These are phyloP conservation scores for Otus sunia DNA, from an alignment of 2,113 vertebrate species.

Conservation along the genomic window DNA sequence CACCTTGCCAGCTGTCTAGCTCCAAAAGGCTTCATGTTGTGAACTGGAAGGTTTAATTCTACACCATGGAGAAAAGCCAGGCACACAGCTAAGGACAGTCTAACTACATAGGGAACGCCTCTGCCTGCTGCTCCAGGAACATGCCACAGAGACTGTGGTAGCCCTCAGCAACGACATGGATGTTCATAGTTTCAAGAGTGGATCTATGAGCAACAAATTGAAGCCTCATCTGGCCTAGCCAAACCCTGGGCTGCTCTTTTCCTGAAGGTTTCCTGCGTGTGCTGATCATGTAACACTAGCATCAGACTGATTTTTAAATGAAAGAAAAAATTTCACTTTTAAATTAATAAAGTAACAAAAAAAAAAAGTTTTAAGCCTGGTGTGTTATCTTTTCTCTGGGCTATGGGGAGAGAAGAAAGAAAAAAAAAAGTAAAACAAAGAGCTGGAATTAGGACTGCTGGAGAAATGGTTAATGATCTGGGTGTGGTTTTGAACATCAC, in stretches of 20 bases:
- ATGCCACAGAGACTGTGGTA: accelerated
- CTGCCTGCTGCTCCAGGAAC: accelerated
- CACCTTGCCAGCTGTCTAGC: accelerated
- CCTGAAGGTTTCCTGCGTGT: neutral
- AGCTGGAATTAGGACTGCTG: neutral
- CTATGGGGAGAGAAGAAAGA: neutral
- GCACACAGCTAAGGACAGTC: neutral
- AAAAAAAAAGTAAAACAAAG: neutral
- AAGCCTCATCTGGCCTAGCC: neutral
- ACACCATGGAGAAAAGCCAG: neutral
- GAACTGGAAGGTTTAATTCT: neutral
- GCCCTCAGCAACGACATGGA: neutral
- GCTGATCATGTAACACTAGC: accelerated
- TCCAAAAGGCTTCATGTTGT: neutral
- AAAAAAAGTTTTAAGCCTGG: neutral
- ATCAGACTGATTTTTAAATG: neutral
- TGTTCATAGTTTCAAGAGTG: neutral
- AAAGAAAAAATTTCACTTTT: neutral
- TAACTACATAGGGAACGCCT: accelerated
- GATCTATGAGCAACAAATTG: neutral
- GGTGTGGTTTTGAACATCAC: neutral
- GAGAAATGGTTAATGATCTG: neutral
- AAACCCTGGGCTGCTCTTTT: neutral
- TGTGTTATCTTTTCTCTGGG: neutral
- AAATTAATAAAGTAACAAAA: neutral